Evolutionary conservation across 2,888 invertebrate genomes (phyloP).

Genomic region (Orchesellides sinensis): DNA sequence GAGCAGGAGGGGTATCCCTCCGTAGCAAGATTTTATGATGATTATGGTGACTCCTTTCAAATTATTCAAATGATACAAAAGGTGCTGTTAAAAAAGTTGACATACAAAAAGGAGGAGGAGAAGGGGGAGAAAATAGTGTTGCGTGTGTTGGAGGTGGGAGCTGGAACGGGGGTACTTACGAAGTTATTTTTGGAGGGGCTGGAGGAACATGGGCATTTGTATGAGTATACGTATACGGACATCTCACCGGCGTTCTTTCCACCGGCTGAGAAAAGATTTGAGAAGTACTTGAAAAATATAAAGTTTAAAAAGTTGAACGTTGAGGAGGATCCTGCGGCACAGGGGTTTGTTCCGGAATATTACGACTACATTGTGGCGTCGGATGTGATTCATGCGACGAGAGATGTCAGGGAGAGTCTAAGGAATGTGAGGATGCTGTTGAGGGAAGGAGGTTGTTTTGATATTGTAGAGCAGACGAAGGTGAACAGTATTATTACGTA

Average conservation of each 20-base stretch:
- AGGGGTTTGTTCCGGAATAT: slow-evolving; percentile 50
- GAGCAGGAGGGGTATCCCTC: background rate
- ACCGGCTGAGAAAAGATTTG: slow-evolving; percentile 32
- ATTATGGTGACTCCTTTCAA: background rate
- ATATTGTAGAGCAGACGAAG: slow-evolving; percentile 39
- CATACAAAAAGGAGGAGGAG: background rate
- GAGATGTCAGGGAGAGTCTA: slow-evolving; percentile 29
- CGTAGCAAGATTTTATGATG: background rate
- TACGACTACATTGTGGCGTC: slow-evolving; percentile 38
- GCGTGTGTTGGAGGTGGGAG: slow-evolving; percentile 46
- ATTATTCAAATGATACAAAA: background rate
- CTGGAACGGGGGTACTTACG: slow-evolving; percentile 32
- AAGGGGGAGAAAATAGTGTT: background rate
- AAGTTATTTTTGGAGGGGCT: slow-evolving; percentile 1
- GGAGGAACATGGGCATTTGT: background rate
- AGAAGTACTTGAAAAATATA: background rate
- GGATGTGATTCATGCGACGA: slow-evolving; percentile 53
- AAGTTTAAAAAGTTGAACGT: slow-evolving; percentile 55
- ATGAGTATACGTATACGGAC: slow-evolving; percentile 43
- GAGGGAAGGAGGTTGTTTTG: slow-evolving; percentile 17
- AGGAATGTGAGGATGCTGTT: slow-evolving; percentile 37
- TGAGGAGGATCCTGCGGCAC: slow-evolving; percentile 52
- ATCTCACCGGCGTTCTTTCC: slow-evolving; percentile 42
- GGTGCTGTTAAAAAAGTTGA: background rate
- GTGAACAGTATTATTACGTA: slow-evolving; percentile 4